A percentile compares a stretch with the other conserved stretches of the same genome.
Evolutionary conservation across 2,113 vertebrate genomes (phyloP).

Genomic region (Channa maculata): DNA sequence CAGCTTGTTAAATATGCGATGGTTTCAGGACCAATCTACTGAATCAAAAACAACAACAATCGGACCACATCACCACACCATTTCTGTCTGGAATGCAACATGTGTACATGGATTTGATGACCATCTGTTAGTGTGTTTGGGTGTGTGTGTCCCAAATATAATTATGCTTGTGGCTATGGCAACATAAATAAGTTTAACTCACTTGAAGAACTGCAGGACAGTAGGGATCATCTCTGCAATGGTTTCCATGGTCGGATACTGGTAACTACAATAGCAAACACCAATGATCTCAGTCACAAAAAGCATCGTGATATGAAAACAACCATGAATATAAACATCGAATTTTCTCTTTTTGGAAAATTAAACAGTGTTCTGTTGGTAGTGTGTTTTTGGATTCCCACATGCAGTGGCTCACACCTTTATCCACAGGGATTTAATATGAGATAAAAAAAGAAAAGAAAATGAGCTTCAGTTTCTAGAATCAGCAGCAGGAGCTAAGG

Average conservation of each 20-base stretch:
- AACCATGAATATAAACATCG: no score
- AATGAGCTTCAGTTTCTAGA: conserved; percentile 14
- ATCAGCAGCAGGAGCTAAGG: not conserved
- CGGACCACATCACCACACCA: no score
- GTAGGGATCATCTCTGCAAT: conserved; percentile 91
- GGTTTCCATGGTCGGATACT: conserved; percentile 91
- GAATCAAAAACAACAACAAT: no score
- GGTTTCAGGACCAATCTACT: no score
- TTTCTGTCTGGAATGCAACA: no score
- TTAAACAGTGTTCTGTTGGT: no score
- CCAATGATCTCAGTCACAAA: not conserved
- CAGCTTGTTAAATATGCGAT: no score
- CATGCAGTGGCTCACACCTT: not conserved
- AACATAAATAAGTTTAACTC: conserved; percentile 62
- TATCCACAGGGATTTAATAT: conserved; percentile 19
- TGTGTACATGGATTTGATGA: not conserved
- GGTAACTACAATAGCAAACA: conserved; percentile 80
- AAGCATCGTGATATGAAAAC: not conserved
- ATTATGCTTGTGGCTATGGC: not conserved
- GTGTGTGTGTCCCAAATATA: conserved; percentile 58
- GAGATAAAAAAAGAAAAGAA: not conserved
- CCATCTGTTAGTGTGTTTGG: conserved; percentile 12
- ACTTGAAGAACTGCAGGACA: conserved; percentile 92
- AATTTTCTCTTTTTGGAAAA: not conserved
- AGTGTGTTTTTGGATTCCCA: no score